A percentile compares a stretch with the other conserved stretches of the same genome.
Conservation (phyloP, 2,113 vertebrate genomes). For the Callipepla squamata region DNA sequence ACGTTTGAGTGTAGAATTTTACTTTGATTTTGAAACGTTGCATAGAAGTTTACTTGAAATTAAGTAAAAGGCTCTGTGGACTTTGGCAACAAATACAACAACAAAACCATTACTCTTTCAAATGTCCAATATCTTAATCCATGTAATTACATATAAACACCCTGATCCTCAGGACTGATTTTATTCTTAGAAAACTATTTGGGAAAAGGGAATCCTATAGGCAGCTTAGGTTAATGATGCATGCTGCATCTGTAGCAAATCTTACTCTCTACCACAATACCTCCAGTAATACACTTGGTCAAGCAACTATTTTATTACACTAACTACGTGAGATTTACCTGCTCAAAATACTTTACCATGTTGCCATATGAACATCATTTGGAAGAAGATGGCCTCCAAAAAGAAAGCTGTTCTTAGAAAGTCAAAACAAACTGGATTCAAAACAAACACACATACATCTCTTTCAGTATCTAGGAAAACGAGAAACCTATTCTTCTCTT, state of each 20-base stretch:
- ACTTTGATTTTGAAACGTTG: neutral
- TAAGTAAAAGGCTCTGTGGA: neutral
- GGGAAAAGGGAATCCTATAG: neutral
- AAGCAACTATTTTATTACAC: neutral
- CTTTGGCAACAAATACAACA: neutral
- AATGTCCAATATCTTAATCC: neutral
- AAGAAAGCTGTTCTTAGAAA: neutral
- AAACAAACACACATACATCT: rapidly evolving
- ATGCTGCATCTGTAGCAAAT: neutral
- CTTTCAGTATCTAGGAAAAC: neutral
- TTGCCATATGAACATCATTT: neutral
- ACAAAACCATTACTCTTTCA: neutral
- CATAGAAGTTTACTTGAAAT: neutral
- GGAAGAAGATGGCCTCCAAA: neutral
- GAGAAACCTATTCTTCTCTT: neutral
- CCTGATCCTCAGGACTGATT: neutral
- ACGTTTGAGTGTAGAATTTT: neutral
- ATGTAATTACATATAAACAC: neutral
- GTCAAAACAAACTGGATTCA: neutral
- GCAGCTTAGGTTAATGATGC: neutral
- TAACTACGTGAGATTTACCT: neutral
- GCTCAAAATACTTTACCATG: neutral
- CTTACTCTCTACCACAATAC: neutral
- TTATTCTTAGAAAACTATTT: neutral
- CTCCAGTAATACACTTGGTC: neutral